Conservation (phyloP, 2,888 invertebrate species). For the Pyrochroa serraticornis region DNA sequence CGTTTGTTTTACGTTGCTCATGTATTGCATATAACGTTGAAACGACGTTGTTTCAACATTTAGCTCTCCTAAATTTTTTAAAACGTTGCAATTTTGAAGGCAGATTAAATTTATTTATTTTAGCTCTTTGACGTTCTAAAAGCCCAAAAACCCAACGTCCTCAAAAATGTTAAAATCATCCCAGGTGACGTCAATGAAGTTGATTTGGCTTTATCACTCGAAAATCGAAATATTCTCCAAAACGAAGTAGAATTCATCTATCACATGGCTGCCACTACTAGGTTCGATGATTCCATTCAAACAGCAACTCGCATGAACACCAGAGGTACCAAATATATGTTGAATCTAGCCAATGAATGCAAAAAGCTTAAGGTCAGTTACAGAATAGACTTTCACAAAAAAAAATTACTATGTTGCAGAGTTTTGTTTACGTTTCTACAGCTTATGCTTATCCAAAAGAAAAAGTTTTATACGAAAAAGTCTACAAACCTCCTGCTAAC, state of each 20-base stretch:
- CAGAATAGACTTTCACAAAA: slow-evolving; percentile 58
- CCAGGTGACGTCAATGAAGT: slow-evolving; percentile 60
- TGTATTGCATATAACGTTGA: no score
- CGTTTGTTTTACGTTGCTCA: no score
- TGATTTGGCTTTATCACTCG: slow-evolving; percentile 57
- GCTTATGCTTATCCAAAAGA: slow-evolving; percentile 90
- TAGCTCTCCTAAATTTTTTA: no score
- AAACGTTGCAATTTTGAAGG: no score
- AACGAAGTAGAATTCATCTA: slow-evolving; percentile 67
- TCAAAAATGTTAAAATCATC: slow-evolving; percentile 63
- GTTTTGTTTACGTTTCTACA: slow-evolving; percentile 86
- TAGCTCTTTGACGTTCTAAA: slow-evolving; percentile 80
- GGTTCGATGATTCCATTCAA: slow-evolving; percentile 70
- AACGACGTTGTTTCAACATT: no score
- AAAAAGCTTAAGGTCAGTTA: slow-evolving; percentile 59
- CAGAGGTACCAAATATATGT: slow-evolving; percentile 51
- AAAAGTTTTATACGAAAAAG: slow-evolving; percentile 74
- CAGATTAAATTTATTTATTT: slow-evolving; percentile 45
- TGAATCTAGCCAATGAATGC: slow-evolving; percentile 48
- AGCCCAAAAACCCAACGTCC: slow-evolving; percentile 60
- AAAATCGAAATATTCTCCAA: slow-evolving; percentile 58
- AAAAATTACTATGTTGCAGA: slow-evolving; percentile 36
- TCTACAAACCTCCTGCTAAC: slow-evolving; percentile 68
- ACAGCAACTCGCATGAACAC: slow-evolving; percentile 70
- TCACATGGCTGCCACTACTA: slow-evolving; percentile 76